A percentile compares a stretch with the other conserved stretches of the same genome.
These are phyloP conservation scores for Luscinia megarhynchos DNA, from an alignment of 2,797 vertebrate genomes.

Conservation along the genomic window DNA sequence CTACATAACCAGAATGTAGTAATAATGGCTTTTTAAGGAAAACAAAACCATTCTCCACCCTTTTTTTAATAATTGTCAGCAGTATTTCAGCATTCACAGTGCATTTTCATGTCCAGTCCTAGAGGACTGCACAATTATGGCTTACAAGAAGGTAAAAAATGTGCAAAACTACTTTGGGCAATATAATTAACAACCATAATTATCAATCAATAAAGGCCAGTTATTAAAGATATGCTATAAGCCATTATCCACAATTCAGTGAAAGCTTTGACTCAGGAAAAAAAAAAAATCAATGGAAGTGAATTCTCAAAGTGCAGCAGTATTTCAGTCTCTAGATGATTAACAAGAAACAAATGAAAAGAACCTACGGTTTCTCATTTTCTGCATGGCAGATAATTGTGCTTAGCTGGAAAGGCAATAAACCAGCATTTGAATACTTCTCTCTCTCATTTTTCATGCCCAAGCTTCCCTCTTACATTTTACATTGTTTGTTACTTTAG, in stretches of 20 bases:
- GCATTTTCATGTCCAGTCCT: neutral
- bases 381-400: neutral
- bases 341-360: neutral
- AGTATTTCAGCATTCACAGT: neutral
- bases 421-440: neutral
- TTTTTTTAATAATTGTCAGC: neutral
- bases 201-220: slow-evolving; percentile 7
- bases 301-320: neutral
- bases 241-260: slow-evolving; percentile 1
- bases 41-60: neutral
- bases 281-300: neutral
- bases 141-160: neutral
- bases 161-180: neutral
- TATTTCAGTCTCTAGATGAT: neutral
- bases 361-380: neutral
- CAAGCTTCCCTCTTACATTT: neutral
- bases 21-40: slow-evolving; percentile 23
- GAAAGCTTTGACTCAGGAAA: neutral
- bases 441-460: neutral
- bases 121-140: neutral
- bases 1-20: neutral
- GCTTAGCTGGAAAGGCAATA: neutral
- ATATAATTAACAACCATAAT: slow-evolving; percentile 4
- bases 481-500: neutral
- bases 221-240: slow-evolving; percentile 7